These are phyloP conservation scores for Amphimedon queenslandica DNA, from an alignment of 37 sponge, comb jelly and placozoan genomes.

Conservation along the genomic window DNA sequence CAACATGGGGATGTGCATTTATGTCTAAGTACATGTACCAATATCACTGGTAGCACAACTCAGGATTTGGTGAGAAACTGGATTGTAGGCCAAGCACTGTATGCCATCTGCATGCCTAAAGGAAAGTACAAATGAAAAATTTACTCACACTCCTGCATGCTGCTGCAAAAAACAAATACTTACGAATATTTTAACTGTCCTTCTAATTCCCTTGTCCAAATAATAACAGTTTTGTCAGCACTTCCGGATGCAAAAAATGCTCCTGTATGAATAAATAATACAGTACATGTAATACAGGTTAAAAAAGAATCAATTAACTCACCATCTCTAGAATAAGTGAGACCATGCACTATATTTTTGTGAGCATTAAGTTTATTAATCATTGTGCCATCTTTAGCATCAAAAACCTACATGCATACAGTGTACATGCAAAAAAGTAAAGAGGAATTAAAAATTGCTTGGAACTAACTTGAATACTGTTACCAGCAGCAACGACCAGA, in stretches of 20 bases:
- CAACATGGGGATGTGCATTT: neutral
- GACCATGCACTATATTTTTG: constrained; percentile 86
- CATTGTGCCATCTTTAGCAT: constrained; percentile 63
- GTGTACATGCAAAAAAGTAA: constrained; percentile 10
- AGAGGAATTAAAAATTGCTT: neutral
- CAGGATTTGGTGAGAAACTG: constrained; percentile 75
- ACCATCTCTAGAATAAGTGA: constrained; percentile 81
- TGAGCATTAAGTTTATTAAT: constrained; percentile 77
- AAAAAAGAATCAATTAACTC: constrained; percentile 4
- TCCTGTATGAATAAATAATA: constrained; percentile 27
- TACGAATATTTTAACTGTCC: constrained; percentile 84
- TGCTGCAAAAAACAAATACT: neutral
- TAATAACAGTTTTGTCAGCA: constrained; percentile 89
- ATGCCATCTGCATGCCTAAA: constrained; percentile 70
- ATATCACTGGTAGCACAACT: constrained; percentile 84
- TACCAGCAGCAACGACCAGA: constrained; percentile 69
- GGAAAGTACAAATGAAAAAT: neutral
- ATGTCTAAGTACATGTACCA: constrained; percentile 34
- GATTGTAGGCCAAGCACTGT: constrained; percentile 86
- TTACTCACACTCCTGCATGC: neutral
- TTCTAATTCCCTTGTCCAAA: constrained; percentile 72
- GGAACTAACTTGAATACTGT: constrained; percentile 51
- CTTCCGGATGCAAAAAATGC: constrained; percentile 79
- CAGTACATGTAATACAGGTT: neutral
- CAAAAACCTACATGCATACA: constrained; percentile 33